These are phyloP conservation scores for Cataglyphis rosenhaueri DNA, from an alignment of 2,888 invertebrate genomes.

Conservation along the genomic window DNA sequence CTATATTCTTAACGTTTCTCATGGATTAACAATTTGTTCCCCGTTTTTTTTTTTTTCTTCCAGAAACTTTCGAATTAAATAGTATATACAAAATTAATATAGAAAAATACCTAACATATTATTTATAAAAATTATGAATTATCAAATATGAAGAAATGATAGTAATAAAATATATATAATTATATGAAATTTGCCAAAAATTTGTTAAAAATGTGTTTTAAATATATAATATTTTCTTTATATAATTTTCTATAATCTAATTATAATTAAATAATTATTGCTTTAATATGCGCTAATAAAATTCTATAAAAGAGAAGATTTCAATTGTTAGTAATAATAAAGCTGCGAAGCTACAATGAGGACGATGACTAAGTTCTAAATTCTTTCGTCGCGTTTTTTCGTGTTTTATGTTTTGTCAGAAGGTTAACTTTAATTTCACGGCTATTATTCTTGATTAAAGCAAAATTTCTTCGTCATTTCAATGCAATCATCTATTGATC, in stretches of 20 bases:
- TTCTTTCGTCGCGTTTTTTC: neutral
- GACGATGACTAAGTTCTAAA: neutral
- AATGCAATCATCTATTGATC: constrained; percentile 16
- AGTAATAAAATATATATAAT: neutral
- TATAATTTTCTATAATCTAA: neutral
- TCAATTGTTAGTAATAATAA: neutral
- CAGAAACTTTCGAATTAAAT: constrained; percentile 41
- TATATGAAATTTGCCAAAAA: neutral
- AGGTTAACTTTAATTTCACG: neutral
- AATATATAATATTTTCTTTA: neutral
- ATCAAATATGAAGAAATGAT: neutral
- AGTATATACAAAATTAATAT: neutral
- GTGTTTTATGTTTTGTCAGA: neutral
- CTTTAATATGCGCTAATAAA: neutral
- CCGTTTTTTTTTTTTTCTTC: neutral
- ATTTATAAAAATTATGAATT: neutral
- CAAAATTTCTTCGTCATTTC: constrained; percentile 15
- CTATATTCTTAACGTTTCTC: constrained; percentile 50
- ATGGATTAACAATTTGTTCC: constrained; percentile 37
- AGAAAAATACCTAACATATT: neutral
- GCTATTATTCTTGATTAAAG: neutral
- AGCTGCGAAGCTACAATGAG: neutral
- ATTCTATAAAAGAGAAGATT: neutral
- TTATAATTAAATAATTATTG: neutral
- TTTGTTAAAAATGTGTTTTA: neutral